Percentiles rank a stretch among this genome's conserved stretches.
Conservation (phyloP, 2,113 vertebrate species). For the Oreotragus oreotragus region DNA sequence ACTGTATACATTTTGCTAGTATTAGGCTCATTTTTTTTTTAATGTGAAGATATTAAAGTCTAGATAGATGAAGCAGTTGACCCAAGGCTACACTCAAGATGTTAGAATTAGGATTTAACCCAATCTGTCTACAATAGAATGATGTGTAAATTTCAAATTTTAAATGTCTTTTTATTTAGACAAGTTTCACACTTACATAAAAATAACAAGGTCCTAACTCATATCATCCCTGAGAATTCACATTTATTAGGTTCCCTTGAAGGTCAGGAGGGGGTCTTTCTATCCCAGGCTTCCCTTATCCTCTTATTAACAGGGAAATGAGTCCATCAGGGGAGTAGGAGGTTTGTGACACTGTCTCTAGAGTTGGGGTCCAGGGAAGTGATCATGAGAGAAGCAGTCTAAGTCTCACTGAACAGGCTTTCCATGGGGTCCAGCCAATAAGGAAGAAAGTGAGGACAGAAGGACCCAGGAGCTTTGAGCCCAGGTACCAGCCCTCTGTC, state of each 20-base stretch:
- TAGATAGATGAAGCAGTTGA: neutral
- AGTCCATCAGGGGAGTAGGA: neutral
- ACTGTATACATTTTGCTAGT: neutral
- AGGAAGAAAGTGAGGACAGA: neutral
- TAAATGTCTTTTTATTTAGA: neutral
- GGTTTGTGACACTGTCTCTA: neutral
- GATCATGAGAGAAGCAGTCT: neutral
- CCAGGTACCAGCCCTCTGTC: neutral
- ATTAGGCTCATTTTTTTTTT: neutral
- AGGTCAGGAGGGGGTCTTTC: neutral
- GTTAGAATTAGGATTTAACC: neutral
- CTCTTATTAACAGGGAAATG: neutral
- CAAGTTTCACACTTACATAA: neutral
- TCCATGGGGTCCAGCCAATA: neutral
- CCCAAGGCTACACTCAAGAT: neutral
- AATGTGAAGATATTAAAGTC: neutral
- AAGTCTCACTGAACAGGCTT: neutral
- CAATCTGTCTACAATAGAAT: neutral
- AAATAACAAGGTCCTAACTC: neutral
- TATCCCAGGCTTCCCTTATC: neutral
- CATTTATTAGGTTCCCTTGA: neutral
- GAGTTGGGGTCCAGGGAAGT: neutral
- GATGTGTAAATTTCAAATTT: neutral
- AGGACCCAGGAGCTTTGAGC: neutral
- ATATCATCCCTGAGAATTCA: neutral